Percentiles rank a stretch among this genome's conserved stretches.
Evolutionary conservation across 2,113 vertebrate species (phyloP).

Genomic region (Cochlearius cochlearius): DNA sequence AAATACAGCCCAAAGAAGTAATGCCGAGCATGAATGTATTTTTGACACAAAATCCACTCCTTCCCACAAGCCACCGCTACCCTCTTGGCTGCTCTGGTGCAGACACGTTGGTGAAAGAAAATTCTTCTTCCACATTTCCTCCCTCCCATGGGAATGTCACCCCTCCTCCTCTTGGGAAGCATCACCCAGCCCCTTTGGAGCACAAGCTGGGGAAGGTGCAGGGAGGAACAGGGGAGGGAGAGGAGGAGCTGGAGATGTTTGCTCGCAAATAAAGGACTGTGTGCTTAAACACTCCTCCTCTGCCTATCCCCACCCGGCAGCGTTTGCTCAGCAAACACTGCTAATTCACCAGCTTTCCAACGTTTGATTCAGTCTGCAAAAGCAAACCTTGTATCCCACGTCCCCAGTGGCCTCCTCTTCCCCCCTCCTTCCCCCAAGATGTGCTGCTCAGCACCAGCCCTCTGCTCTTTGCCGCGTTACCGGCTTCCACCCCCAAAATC

Average conservation of each 20-base stretch:
- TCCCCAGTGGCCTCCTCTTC: background rate
- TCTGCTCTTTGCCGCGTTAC: background rate
- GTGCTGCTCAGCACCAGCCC: background rate
- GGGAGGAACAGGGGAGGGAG: background rate
- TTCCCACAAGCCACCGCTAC: background rate
- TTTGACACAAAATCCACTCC: fast-evolving
- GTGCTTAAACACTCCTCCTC: slow-evolving; percentile 49
- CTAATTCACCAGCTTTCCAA: slow-evolving; percentile 60
- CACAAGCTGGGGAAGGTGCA: background rate
- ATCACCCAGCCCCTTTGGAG: background rate
- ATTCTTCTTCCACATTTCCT: background rate
- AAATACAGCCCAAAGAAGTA: background rate
- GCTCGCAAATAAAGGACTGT: slow-evolving; percentile 59
- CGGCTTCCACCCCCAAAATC: background rate
- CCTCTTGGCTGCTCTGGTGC: background rate
- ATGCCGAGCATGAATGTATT: background rate
- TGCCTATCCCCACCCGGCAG: slow-evolving; percentile 40
- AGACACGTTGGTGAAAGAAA: background rate
- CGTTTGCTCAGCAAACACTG: slow-evolving; percentile 76
- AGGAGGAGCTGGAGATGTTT: slow-evolving; percentile 52
- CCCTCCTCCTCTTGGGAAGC: background rate
- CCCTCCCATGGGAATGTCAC: background rate
- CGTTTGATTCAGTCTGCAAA: background rate
- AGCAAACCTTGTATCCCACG: background rate
- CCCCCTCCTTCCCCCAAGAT: background rate